Evolutionary conservation across 2,797 vertebrate species (phyloP).

Genomic region (Alfaro cultratus): DNA sequence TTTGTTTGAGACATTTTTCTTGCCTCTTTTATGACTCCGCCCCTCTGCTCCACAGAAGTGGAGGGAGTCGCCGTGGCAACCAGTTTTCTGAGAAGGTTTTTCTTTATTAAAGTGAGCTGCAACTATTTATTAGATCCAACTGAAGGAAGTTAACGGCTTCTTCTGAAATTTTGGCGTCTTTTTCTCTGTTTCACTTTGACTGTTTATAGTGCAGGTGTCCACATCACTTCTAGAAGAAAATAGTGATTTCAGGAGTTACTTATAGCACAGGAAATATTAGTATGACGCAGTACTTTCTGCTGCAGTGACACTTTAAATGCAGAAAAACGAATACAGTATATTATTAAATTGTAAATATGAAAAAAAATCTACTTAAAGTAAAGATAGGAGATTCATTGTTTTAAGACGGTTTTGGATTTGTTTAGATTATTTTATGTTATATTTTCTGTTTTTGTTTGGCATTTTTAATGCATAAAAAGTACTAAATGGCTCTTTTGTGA

Average conservation of each 20-base stretch:
- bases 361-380: not conserved
- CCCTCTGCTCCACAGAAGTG: not conserved
- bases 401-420: not conserved
- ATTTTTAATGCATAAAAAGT: not conserved
- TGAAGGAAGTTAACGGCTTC: not conserved
- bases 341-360: not conserved
- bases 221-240: not conserved
- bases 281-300: not conserved
- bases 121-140: not conserved
- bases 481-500: not conserved
- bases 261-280: not conserved
- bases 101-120: not conserved
- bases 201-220: not conserved
- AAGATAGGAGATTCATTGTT: not conserved
- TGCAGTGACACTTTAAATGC: not conserved
- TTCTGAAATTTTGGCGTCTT: not conserved
- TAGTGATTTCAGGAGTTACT: conserved; percentile 2
- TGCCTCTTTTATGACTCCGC: not conserved
- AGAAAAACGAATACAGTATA: not conserved
- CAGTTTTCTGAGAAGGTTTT: not conserved
- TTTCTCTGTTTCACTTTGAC: not conserved
- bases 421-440: not conserved
- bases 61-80: not conserved
- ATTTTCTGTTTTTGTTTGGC: not conserved
- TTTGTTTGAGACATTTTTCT: not conserved